These are phyloP conservation scores for Lycaena phlaeas DNA, from an alignment of 2,888 invertebrate species.

Conservation along the genomic window DNA sequence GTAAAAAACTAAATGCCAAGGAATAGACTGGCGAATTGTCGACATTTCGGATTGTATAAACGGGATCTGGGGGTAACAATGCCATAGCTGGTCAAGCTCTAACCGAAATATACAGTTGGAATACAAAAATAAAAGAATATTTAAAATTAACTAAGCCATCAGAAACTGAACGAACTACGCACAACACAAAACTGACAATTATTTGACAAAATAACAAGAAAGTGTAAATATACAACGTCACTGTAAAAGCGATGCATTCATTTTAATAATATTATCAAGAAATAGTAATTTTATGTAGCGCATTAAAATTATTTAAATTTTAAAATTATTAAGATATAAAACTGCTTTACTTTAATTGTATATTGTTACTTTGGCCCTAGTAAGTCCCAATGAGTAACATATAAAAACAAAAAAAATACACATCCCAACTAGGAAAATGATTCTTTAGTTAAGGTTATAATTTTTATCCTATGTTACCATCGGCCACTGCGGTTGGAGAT, in stretches of 20 bases:
- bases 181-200: slow-evolving; percentile 74
- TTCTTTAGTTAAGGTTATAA: no score
- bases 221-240: slow-evolving; percentile 22
- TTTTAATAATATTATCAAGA: no score
- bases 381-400: no score
- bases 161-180: slow-evolving; percentile 69
- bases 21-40: slow-evolving; percentile 83
- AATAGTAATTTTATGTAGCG: no score
- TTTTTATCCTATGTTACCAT: no score
- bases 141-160: slow-evolving; percentile 66
- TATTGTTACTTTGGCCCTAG: no score
- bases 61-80: slow-evolving; percentile 83
- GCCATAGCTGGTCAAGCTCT: slow-evolving; percentile 76
- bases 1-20: slow-evolving; percentile 77
- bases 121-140: slow-evolving; percentile 60
- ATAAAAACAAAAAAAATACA: no score
- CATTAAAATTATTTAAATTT: no score
- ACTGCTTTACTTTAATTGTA: no score
- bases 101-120: slow-evolving; percentile 56
- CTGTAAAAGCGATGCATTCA: not conserved
- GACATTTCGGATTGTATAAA: slow-evolving; percentile 78
- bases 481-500: no score
- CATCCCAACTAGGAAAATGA: no score
- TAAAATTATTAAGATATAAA: no score
- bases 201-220: slow-evolving; percentile 61